Base-by-base conservation (phyloP, 2,113 vertebrate species). In the Tor tambroides region DNA sequence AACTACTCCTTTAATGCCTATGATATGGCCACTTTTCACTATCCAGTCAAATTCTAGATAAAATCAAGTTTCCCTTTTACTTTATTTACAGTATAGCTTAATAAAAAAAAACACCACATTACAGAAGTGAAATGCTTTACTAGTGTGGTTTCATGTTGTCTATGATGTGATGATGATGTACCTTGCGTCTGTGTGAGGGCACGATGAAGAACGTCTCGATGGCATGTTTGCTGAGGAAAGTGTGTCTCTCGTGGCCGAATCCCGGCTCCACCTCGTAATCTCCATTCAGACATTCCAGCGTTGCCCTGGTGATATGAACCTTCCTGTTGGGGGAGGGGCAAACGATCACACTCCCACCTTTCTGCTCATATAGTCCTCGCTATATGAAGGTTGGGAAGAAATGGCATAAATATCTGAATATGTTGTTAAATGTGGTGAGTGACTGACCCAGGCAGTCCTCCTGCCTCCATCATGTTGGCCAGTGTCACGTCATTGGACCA, bases 401-500 rank as follows among this genome's bases (percentile, higher is more conserved):
- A 35, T 35, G 35, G 35, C 43, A 46, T 46, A 46, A 46, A 46
- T 46, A 3, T 46, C 11, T 46, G 43, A 46, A 46, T 46, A 46
- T 46, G 43, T 46, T 46, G 43, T 46, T 46, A 46, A 46, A 46
- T 46, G 43, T 12, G 43, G 11, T 46, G 43, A 4, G 21, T 77
- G 41, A 95, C 97, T 95, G 90, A 99, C 98, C 98, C 98, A 7
- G 98, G 98, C 89, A 99, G 94, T 84, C 98, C 98, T 46, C 98
- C 98, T 0, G 98, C 96, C 93, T 99, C 98, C 98, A 99, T 99
- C 80, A 99, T 97, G 41, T 99, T 99, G 56, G 98, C 98, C 91
- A 99, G 93, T 6, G 98, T 99, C 90, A 98, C 97, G 6, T 99
- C 98, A 75, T 99, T 99, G 91, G 98, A 99, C 98, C 98, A 99